Evolutionary conservation across 2,797 vertebrate genomes (phyloP), one percentile per base, ranked within the genome.

Genomic region (Sebastiscus albofasciatus): DNA sequence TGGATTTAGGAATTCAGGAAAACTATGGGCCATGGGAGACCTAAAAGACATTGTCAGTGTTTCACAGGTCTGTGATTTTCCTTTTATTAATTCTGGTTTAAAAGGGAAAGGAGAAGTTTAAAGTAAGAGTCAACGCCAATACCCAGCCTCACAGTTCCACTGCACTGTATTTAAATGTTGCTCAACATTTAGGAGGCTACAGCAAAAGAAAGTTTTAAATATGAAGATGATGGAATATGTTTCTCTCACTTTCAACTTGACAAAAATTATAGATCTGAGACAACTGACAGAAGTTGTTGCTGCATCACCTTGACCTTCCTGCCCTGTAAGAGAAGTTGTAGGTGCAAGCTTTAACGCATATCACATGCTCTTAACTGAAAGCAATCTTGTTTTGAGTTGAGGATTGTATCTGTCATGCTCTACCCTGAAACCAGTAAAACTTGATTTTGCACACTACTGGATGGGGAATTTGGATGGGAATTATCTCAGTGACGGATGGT

Each of bases 401-500:
- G 24, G 56, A 81, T 79, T 73, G 49, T 72, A 71, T 86, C 52
- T 18, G 13, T 82, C 59, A 64, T 22, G 62, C 62, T 75, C 42
- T 70, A 59, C 67, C 49, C 67, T 82, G 72, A 84, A 66, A 72
- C 76, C 73, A 81, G 87, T 68, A 74, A 77, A 76, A 77, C 79
- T 78, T 61, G 54, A 86, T 80, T 89, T 87, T 87, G 83, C 76
- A 87, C 81, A 86, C 80, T 75, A 46, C 68, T 79, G 69, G 77
- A 7, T 18, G 16, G 33, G 72, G 67, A 65, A 77, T 62, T 34
- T 26, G 49, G 65, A 65, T 3, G 64, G 36, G 42, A 68, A 46
- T 33, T 39, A 4, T 55, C 12, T 20, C 31, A 36, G 62, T 62
- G 42, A 49, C 66, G 31, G 71, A 55, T 70, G 62, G 68, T 74